A percentile compares a stretch with the other conserved stretches of the same genome.
Conservation (phyloP, 2,888 invertebrate species). For the Galerucella calmariensis region DNA sequence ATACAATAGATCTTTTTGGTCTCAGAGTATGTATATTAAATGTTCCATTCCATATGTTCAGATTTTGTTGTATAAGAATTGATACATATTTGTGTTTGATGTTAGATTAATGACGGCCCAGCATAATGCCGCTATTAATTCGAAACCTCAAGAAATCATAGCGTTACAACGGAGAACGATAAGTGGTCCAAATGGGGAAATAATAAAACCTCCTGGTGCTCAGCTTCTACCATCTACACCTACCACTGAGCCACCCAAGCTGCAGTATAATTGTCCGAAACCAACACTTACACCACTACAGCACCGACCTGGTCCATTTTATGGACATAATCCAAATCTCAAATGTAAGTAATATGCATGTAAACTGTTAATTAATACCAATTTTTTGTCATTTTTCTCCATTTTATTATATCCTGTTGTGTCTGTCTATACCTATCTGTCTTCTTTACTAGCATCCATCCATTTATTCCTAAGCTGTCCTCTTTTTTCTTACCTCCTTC, state of each 20-base stretch:
- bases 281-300: slow-evolving; percentile 66
- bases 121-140: slow-evolving; percentile 74
- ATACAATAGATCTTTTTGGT: no score
- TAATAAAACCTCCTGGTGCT: slow-evolving; percentile 65
- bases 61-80: not conserved
- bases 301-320: slow-evolving; percentile 75
- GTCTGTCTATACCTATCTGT: no score
- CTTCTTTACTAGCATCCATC: no score
- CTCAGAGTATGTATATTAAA: no score
- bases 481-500: no score
- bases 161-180: slow-evolving; percentile 67
- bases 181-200: slow-evolving; percentile 63
- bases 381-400: no score
- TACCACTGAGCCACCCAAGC: slow-evolving; percentile 63
- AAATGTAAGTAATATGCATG: slow-evolving; percentile 66
- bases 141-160: slow-evolving; percentile 68
- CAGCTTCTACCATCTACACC: slow-evolving; percentile 62
- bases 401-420: no score
- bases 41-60: no score
- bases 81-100: not conserved
- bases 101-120: slow-evolving; percentile 85
- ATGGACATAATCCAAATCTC: slow-evolving; percentile 92
- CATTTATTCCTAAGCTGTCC: no score
- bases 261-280: slow-evolving; percentile 59
- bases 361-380: not conserved